Conservation (phyloP, 1,140 invertebrate genomes). For the Charaxes varanes region DNA sequence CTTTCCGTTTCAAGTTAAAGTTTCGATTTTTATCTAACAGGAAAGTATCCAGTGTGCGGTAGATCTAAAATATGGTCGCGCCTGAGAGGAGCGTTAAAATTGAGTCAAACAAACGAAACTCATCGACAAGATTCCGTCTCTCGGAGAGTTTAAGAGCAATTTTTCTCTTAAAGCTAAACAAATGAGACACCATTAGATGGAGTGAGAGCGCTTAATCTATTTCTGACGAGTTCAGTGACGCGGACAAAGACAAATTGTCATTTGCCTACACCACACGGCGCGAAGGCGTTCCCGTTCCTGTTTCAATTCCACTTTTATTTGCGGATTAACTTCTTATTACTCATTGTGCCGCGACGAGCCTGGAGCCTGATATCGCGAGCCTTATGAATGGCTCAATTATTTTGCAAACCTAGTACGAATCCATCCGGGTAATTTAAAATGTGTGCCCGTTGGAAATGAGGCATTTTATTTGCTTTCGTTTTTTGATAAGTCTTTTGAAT, state of each 20-base stretch:
- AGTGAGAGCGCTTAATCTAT: slow-evolving; percentile 74
- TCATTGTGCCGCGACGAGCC: slow-evolving; percentile 59
- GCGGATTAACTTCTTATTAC: slow-evolving; percentile 74
- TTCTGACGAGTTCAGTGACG: slow-evolving; percentile 73
- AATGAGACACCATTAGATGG: slow-evolving; percentile 72
- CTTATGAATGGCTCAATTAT: slow-evolving; percentile 73
- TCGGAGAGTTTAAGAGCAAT: slow-evolving; percentile 65
- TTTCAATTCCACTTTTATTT: slow-evolving; percentile 74
- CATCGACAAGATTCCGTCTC: slow-evolving; percentile 67
- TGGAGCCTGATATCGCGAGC: slow-evolving; percentile 60
- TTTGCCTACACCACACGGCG: slow-evolving; percentile 62
- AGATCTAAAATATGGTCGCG: too few species aligned
- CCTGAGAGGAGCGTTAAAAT: slow-evolving; percentile 31
- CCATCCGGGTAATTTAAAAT: slow-evolving; percentile 43
- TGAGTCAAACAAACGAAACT: slow-evolving; percentile 64
- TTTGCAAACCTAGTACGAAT: slow-evolving; percentile 53
- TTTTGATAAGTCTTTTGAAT: slow-evolving; percentile 17
- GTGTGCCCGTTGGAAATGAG: slow-evolving; percentile 31
- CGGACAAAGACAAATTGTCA: slow-evolving; percentile 73
- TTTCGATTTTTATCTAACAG: too few species aligned
- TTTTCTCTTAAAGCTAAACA: slow-evolving; percentile 74
- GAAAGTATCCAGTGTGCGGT: too few species aligned
- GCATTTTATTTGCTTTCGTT: slow-evolving; percentile 40
- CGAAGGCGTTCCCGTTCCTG: slow-evolving; percentile 66
- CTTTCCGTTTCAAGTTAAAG: too few species aligned